Base-by-base conservation (phyloP, 2,797 vertebrate genomes). In the Myoxocephalus aenaeus region DNA sequence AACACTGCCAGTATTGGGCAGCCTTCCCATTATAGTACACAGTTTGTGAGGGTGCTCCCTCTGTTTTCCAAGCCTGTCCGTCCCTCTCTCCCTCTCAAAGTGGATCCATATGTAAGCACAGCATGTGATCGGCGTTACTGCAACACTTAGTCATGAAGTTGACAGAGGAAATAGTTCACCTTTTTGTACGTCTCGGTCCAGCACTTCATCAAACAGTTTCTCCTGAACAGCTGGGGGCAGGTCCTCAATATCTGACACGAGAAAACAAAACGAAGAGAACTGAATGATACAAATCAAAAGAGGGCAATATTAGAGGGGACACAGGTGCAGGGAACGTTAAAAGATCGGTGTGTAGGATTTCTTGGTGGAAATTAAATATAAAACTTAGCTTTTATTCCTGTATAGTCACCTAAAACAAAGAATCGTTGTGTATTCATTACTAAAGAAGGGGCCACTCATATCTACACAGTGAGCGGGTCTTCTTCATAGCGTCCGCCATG, bases 131-230 rank as follows among this genome's bases (percentile, higher is more conserved):
- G n/a, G 5, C 22, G 59, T 53, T 56, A 51, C 20, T 56, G 54
- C 17, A 63, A 73, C 54, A 75, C 20, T 7, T 70, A 59, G 27
- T 64, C 14, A 27, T 32, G 20, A 62, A 34, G 64, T 22, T 59
- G 42, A 59, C 17, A 22, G 20, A 64, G 61, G 53, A 59, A 74
- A 80, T 42, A 51, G 50, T 70, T 88, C 72, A 98, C 98, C 98
- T 97, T 99, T 99, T 87, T 99, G 98, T 82, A 99, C 98, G 73
- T 99, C 98, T 89, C 98, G 95, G 89, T 99, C 98, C 87, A 99
- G 94, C 85, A 99, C 97, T 94, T 99, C 98, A 58, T 99, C 97
- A 88, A 99, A 99, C 78, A 99, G 89, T 79, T 99, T 99, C 85
- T 99, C 98, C 91, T 99, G 98, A 82, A 99, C 98, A 48, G 98